phyloP scores from a whole-genome alignment of 2,113 vertebrate genomes.

The Kryptolebias marmoratus region DNA sequence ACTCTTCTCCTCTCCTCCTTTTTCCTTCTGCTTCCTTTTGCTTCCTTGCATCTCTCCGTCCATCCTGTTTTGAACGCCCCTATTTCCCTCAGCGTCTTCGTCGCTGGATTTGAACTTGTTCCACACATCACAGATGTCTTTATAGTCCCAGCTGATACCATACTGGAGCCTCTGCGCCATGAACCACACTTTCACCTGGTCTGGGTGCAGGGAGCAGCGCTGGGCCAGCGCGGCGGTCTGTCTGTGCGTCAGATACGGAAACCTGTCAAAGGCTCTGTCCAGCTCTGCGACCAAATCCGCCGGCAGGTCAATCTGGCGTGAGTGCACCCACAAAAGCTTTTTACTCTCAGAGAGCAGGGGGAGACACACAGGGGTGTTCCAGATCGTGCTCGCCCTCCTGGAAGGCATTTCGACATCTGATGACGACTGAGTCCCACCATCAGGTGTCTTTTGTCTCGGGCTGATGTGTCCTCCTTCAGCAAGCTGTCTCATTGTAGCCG shows the following conservation, averaged over 20 bases:
- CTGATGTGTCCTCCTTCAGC: not conserved
- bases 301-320: constrained; percentile 70
- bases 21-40: not conserved
- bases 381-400: constrained; percentile 26
- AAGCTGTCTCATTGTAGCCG: constrained; percentile 20
- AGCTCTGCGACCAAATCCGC: constrained; percentile 79
- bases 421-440: not conserved
- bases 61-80: fast-evolving
- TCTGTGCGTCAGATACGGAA: constrained; percentile 84
- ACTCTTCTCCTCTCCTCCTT: not conserved
- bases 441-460: not conserved
- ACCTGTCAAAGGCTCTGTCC: constrained; percentile 84
- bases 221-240: constrained; percentile 80
- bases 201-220: constrained; percentile 81
- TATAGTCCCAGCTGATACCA: constrained; percentile 88
- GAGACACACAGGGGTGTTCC: constrained; percentile 73
- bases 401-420: not conserved
- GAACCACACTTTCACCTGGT: constrained; percentile 89
- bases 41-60: not conserved
- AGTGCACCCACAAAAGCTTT: constrained; percentile 83
- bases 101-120: constrained; percentile 38
- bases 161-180: constrained; percentile 87
- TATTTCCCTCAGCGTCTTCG: not conserved
- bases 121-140: constrained; percentile 82
- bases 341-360: constrained; percentile 82